phyloP scores from a whole-genome alignment of 2,113 vertebrate genomes.

The Chloropsis hardwickii region DNA sequence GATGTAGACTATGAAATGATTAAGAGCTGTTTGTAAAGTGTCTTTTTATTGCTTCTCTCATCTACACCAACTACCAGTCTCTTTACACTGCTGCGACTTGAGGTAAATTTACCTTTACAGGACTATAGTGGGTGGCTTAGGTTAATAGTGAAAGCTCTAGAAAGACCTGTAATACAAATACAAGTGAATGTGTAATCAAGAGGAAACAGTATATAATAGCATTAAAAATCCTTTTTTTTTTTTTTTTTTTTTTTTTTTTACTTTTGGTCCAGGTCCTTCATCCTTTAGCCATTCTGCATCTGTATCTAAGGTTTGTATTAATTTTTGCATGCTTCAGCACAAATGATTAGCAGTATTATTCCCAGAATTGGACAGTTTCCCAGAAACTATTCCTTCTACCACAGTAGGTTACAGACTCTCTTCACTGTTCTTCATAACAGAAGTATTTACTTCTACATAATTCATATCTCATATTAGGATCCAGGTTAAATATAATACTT shows the following conservation, averaged over 20 bases:
- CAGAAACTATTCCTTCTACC: not conserved
- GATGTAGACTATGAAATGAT: not conserved
- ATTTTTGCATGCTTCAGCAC: not conserved
- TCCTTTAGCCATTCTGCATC: not conserved
- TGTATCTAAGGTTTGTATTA: not conserved
- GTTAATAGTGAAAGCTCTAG: not conserved
- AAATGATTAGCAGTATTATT: not conserved
- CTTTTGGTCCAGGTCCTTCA: not conserved
- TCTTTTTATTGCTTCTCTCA: not conserved
- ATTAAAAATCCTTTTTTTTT: not conserved
- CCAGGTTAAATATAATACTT: not conserved
- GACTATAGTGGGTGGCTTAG: not conserved
- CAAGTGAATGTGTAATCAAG: not conserved
- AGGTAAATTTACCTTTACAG: not conserved
- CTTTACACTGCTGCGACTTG: not conserved
- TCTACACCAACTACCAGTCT: not conserved
- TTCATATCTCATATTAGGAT: not conserved
- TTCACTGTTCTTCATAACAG: not conserved
- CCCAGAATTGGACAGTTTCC: not conserved
- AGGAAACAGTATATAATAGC: not conserved
- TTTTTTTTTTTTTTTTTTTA: not conserved
- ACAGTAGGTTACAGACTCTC: not conserved
- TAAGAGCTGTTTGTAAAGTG: not conserved
- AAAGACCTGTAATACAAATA: not conserved
- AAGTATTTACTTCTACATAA: not conserved